Base-by-base conservation (phyloP, 2,113 vertebrate genomes). In the Synodontis membranacea region DNA sequence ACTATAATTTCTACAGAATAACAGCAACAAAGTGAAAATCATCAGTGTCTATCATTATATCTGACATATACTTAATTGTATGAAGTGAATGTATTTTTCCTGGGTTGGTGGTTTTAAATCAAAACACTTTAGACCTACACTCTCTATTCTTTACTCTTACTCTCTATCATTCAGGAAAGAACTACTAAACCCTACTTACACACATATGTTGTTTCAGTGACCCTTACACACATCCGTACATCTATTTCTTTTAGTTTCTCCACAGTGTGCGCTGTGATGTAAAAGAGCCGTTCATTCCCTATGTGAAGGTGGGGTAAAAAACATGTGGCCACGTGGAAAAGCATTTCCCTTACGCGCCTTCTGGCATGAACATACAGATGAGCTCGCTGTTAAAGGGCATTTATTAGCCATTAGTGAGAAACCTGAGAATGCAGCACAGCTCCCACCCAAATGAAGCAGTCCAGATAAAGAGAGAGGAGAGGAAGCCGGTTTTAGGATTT, bases 331-430 rank as follows among this genome's bases (percentile, higher is more conserved):
- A 84, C 42, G 56, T 85, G 84, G 74, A 79, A 78, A 37, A 17
- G 74, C 58, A n/a, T 54, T 68, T 86, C 58, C 75, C 12, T 80
- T 34, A 86, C 66, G 15, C 66, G 25, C 75, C 21, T 28, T 68
- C 34, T 86, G 76, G 48, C 75, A 31, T 56, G 76, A 83, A 83
- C n/a, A 19, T 52, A 83, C 75, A 80, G 75, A 68, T 70, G 72
- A 46, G 54, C n/a, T 64, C 6, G 60, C 60, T 84, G 52, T 84
- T 83, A 52, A 83, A 83, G 11, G 82, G 54, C 39, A 6, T 52
- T 83, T 83, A 83, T 83, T 70, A 83, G 46, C 17, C 12, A 54
- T 83, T 52, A 52, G 64, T 52, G 46, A 37, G 82, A 83, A 83
- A 83, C 64, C 48, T 34, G 82, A 83, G 64, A 83, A 70, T 1